These are phyloP conservation scores for Lingula anatina DNA, from an alignment of 2,888 invertebrate genomes.

Conservation along the genomic window DNA sequence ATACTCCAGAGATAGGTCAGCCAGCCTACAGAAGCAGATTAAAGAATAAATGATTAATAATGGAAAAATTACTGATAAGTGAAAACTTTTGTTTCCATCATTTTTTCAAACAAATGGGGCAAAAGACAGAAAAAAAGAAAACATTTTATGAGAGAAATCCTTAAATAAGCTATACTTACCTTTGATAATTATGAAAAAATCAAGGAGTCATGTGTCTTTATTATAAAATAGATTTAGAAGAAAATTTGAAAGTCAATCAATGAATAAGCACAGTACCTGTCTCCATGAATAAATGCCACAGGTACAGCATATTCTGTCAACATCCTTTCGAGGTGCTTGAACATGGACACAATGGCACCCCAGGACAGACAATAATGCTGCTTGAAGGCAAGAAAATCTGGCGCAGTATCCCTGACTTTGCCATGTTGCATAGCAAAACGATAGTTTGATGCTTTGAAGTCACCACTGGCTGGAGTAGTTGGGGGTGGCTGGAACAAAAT, in stretches of 20 bases:
- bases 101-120: too few relatives aligned
- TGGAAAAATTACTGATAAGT: background rate
- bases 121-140: background rate
- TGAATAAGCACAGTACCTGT: too few relatives aligned
- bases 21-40: slow-evolving; percentile 41
- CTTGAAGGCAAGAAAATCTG: slow-evolving; percentile 47
- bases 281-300: slow-evolving; percentile 49
- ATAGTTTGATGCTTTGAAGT: slow-evolving; percentile 31
- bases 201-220: too few relatives aligned
- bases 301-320: slow-evolving; percentile 42
- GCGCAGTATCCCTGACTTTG: slow-evolving; percentile 28
- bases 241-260: too few relatives aligned
- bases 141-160: background rate
- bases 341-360: slow-evolving; percentile 48
- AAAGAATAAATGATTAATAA: background rate
- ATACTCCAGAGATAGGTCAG: slow-evolving; percentile 46
- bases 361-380: slow-evolving; percentile 48
- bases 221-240: too few relatives aligned
- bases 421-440: slow-evolving; percentile 50
- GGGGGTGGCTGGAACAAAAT: slow-evolving; percentile 45
- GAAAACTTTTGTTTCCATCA: too few relatives aligned
- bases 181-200: too few relatives aligned
- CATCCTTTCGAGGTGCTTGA: slow-evolving; percentile 39
- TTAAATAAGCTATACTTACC: too few relatives aligned
- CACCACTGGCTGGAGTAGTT: slow-evolving; percentile 47